Conservation (phyloP, 2,888 invertebrate species). For the Allacma fusca region DNA sequence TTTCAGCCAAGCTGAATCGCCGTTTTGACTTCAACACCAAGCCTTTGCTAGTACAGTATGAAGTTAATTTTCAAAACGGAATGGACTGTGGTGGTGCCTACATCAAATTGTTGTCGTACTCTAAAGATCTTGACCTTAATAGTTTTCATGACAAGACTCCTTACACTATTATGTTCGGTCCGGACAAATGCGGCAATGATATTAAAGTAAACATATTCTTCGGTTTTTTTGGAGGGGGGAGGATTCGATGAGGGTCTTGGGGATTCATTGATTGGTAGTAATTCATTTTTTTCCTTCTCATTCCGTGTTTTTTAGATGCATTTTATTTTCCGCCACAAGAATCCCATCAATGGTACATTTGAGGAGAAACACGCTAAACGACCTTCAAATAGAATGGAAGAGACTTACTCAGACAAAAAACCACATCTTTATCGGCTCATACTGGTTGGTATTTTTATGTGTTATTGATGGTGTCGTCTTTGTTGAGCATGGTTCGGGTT, state of each 20-base stretch:
- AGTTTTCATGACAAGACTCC: slow-evolving; percentile 93
- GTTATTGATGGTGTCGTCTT: too few species aligned
- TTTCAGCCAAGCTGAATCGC: slow-evolving; percentile 74
- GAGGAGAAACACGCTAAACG: slow-evolving; percentile 97
- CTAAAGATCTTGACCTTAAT: slow-evolving; percentile 74
- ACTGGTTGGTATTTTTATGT: slow-evolving; percentile 48
- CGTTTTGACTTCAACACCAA: slow-evolving; percentile 85
- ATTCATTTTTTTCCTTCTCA: too few species aligned
- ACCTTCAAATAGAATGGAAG: slow-evolving; percentile 82
- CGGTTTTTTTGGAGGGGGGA: too few species aligned
- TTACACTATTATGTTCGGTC: slow-evolving; percentile 99
- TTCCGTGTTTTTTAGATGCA: slow-evolving; percentile 72
- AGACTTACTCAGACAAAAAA: slow-evolving; percentile 89
- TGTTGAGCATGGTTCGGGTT: too few species aligned
- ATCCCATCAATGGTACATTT: slow-evolving; percentile 87
- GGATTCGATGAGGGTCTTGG: too few species aligned
- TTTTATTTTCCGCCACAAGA: slow-evolving; percentile 92
- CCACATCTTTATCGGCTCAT: slow-evolving; percentile 85
- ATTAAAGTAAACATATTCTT: slow-evolving; percentile 74
- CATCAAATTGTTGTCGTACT: slow-evolving; percentile 85
- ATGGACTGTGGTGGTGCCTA: slow-evolving; percentile 99
- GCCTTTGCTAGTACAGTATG: slow-evolving; percentile 89
- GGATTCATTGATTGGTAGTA: too few species aligned
- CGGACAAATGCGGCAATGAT: slow-evolving; percentile 98
- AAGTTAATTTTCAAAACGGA: slow-evolving; percentile 91